A percentile compares a stretch with the other conserved stretches of the same genome.
These are phyloP conservation scores for Heliocidaris erythrogramma DNA, from an alignment of 35 echinoderm and acorn worm genomes.

Conservation along the genomic window DNA sequence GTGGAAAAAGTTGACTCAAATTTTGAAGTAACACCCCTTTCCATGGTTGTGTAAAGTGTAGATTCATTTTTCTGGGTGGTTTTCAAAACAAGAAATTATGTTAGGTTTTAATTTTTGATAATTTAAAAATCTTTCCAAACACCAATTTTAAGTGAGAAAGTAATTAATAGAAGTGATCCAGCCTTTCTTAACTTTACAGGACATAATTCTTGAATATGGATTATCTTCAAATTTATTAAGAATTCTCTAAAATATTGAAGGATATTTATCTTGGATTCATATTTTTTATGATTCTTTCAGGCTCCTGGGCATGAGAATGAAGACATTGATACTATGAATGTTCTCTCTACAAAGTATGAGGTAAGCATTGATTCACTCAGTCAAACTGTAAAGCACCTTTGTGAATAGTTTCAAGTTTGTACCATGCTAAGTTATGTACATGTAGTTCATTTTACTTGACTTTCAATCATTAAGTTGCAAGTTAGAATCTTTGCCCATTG, in stretches of 20 bases:
- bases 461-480: neutral
- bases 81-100: too few species aligned
- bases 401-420: neutral
- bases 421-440: neutral
- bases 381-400: neutral
- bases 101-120: too few species aligned
- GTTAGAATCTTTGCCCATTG: neutral
- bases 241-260: neutral
- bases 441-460: neutral
- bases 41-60: too few species aligned
- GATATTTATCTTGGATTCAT: neutral
- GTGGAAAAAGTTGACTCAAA: too few species aligned
- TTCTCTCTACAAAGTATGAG: conserved; percentile 26
- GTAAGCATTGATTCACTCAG: neutral
- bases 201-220: neutral
- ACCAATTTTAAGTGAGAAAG: neutral
- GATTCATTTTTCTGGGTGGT: too few species aligned
- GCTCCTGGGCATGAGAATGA: neutral
- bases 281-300: neutral
- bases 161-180: neutral
- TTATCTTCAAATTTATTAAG: neutral
- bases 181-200: neutral
- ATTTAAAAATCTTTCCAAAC: too few species aligned
- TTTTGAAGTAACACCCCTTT: too few species aligned
- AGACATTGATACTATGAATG: conserved; percentile 1